Evolutionary conservation across 2,113 vertebrate species (phyloP), one percentile per base, ranked within the genome.

Genomic region (Eretmochelys imbricata): DNA sequence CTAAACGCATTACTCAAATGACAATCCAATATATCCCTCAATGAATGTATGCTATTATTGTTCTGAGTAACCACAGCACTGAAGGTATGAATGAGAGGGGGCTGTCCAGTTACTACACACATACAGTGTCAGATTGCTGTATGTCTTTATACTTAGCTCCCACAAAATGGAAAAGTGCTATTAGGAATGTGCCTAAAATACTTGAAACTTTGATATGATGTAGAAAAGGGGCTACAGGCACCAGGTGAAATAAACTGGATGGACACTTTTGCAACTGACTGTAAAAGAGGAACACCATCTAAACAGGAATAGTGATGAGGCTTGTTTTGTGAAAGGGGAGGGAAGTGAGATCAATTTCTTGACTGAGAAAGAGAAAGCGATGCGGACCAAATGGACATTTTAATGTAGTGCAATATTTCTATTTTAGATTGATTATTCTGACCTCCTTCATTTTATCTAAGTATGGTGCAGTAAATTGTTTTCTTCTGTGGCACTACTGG

Each of bases 351-450:
- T 85, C 72, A 51, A 9, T 78, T 83, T 89, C 91, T 75, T 88
- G 38, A 80, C 89, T 80, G 50, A 50, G 27, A 94, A 38, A 48
- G 94, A 88, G 88, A 85, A 85, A 81, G 88, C 91, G 5, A 91
- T 83, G 80, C 81, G 79, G 81, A 88, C 62, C 92, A 96, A 97
- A 93, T 5, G 48, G 27, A 19, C n/a, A 81, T 82, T 95, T 94
- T 93, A 81, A 65, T 2, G 1, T 86, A 91, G 51, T 35, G 12
- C 88, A 81, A 78, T 78, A 85, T 89, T 94, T 97, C 89, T 89
- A 84, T 90, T 91, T 85, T 76, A 94, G 95, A 96, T 88, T 92
- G 89, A 92, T 96, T 91, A 92, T 46, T 88, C 57, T 94, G 95
- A 96, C 92, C 85, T 96, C 22, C 17, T 72, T 94, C 87, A 53